Conservation (phyloP, 2,797 vertebrate genomes). For the Kryptopterus vitreolus region DNA sequence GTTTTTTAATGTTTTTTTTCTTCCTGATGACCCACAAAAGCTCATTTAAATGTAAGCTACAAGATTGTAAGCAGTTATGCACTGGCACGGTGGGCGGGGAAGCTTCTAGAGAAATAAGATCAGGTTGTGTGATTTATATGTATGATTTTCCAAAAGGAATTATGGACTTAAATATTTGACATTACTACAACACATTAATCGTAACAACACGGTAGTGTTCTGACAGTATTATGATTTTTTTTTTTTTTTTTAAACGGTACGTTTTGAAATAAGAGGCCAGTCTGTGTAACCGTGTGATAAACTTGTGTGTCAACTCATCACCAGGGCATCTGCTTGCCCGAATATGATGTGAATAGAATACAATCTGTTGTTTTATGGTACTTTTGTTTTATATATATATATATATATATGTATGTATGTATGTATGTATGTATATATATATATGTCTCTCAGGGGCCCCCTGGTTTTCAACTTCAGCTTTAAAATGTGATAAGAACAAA, state of each 20-base stretch:
- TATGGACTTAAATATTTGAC: no score
- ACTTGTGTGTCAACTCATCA: not conserved
- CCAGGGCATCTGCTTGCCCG: not conserved
- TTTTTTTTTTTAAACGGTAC: not conserved
- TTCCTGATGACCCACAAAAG: not conserved
- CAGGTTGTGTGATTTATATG: not conserved
- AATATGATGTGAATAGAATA: slow-evolving; percentile 30
- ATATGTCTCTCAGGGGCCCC: slow-evolving; percentile 47
- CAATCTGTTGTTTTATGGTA: slow-evolving; percentile 37
- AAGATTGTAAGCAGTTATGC: slow-evolving; percentile 29
- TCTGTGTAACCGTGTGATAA: not conserved
- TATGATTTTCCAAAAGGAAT: not conserved
- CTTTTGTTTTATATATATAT: not conserved
- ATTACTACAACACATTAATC: not conserved
- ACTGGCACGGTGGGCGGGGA: slow-evolving; percentile 10
- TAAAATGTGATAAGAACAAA: slow-evolving; percentile 13
- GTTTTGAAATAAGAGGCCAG: not conserved
- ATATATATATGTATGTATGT: not conserved
- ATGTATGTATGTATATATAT: not conserved
- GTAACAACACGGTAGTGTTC: not conserved
- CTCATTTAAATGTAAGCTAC: slow-evolving; percentile 5
- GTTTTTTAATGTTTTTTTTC: no score
- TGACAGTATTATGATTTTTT: not conserved
- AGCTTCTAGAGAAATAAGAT: not conserved
- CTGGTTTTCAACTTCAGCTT: not conserved